Evolutionary conservation across 2,888 invertebrate species (phyloP).

Genomic region (Mantis religiosa): DNA sequence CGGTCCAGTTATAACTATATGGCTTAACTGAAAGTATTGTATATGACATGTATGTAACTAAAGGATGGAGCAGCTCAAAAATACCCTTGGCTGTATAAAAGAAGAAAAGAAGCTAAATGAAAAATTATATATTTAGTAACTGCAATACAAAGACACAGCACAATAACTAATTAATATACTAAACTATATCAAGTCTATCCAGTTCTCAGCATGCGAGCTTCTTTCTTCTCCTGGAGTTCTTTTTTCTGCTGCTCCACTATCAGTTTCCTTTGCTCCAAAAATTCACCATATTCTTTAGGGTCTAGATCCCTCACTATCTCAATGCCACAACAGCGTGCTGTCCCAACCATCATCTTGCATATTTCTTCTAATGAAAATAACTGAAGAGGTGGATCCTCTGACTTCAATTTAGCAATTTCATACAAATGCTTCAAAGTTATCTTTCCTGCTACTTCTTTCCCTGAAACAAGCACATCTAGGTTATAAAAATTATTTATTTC

Average conservation of each 20-base stretch:
- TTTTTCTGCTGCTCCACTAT: conserved; percentile 70
- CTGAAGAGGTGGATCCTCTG: conserved; percentile 73
- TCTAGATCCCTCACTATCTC: conserved; percentile 75
- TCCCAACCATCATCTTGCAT: conserved; percentile 72
- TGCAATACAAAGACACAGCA: not conserved
- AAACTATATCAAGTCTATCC: conserved; percentile 43
- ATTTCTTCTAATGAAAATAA: conserved; percentile 63
- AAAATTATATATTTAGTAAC: too few relatives aligned
- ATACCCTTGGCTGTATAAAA: too few relatives aligned
- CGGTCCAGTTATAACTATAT: too few relatives aligned
- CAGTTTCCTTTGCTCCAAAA: conserved; percentile 69
- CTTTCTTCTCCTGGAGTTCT: conserved; percentile 74
- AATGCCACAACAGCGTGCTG: conserved; percentile 79
- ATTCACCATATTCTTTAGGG: conserved; percentile 73
- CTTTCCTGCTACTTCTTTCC: conserved; percentile 77
- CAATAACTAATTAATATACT: not conserved
- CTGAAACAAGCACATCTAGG: conserved; percentile 45
- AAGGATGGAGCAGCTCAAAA: too few relatives aligned
- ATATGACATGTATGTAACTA: too few relatives aligned
- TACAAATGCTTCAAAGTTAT: conserved; percentile 92
- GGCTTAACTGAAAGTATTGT: too few relatives aligned
- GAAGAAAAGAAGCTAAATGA: too few relatives aligned
- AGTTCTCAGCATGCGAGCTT: conserved; percentile 87
- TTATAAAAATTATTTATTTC: too few relatives aligned
- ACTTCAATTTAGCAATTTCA: conserved; percentile 96